Percentiles rank a stretch among this genome's conserved stretches.
Evolutionary conservation across 2,888 invertebrate species (phyloP).

Genomic region (Spatulosminthurus flaviceps): DNA sequence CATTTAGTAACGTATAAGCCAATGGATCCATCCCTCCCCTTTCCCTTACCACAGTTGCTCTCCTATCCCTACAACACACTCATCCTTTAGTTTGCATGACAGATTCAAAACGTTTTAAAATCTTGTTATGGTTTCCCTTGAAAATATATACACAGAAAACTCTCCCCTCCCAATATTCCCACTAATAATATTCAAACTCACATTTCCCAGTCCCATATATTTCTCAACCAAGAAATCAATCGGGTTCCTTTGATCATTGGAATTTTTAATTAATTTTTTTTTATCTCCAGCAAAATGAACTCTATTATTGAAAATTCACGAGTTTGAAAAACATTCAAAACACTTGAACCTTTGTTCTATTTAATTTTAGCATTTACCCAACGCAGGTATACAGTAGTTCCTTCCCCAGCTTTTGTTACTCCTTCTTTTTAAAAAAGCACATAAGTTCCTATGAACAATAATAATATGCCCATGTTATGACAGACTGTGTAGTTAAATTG

Average conservation of each 20-base stretch:
- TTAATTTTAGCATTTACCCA: too few relatives aligned
- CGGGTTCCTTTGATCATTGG: neutral
- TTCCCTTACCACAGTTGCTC: neutral
- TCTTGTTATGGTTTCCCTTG: conserved; percentile 51
- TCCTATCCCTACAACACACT: neutral
- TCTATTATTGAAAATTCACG: too few relatives aligned
- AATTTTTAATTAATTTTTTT: neutral
- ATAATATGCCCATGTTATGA: too few relatives aligned
- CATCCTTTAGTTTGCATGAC: conserved; percentile 21
- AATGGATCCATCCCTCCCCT: neutral
- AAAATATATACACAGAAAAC: too few relatives aligned
- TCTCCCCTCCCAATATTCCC: neutral
- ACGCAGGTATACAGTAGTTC: too few relatives aligned
- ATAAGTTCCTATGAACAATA: too few relatives aligned
- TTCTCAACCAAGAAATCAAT: neutral
- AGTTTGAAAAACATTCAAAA: too few relatives aligned
- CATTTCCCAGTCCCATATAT: neutral
- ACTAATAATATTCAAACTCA: neutral
- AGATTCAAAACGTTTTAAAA: conserved; percentile 39
- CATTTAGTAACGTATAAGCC: neutral
- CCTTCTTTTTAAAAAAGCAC: too few relatives aligned
- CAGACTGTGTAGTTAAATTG: neutral
- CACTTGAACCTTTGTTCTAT: too few relatives aligned
- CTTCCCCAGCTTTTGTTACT: too few relatives aligned
- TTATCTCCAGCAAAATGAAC: too few relatives aligned